Conservation (phyloP, 1,140 invertebrate species). For the Ceratina australensis region DNA sequence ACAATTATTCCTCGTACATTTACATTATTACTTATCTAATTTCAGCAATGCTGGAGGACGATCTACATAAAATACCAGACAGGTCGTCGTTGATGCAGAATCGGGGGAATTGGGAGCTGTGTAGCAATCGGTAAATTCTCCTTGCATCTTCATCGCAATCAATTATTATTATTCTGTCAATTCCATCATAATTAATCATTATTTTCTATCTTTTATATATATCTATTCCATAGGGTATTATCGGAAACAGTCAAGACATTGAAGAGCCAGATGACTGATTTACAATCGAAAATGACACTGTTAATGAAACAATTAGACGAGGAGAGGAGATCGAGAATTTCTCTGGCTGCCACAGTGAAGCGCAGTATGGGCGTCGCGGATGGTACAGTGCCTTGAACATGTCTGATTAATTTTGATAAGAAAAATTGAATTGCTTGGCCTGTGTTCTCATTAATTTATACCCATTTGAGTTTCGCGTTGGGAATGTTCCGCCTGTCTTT, state of each 20-base stretch:
- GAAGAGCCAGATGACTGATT: conserved; percentile 82
- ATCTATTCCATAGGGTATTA: conserved; percentile 82
- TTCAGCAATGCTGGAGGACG: conserved; percentile 77
- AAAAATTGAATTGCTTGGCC: background rate
- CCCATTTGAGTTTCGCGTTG: background rate
- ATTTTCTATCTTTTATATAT: too few relatives aligned
- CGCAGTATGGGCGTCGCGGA: conserved; percentile 75
- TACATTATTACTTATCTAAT: conserved; percentile 50
- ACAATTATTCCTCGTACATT: background rate
- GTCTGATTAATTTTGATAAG: background rate
- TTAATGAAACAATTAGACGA: conserved; percentile 78
- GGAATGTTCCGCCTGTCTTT: conserved; percentile 46
- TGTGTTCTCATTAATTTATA: conserved; percentile 14
- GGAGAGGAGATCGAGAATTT: conserved; percentile 77
- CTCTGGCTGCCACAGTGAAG: conserved; percentile 76
- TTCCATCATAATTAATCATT: too few relatives aligned
- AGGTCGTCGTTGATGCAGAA: conserved; percentile 74
- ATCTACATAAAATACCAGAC: conserved; percentile 74
- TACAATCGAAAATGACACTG: conserved; percentile 79
- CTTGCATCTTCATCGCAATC: too few relatives aligned
- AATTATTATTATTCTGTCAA: too few relatives aligned
- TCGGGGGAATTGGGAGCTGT: conserved; percentile 73
- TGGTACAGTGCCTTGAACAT: conserved; percentile 62
- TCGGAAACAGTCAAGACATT: conserved; percentile 86
- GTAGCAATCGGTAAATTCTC: conserved; percentile 70